Evolutionary conservation across 1,140 invertebrate genomes (phyloP), one percentile per base, ranked within the genome.

Genomic region (Euglossa dilemma): DNA sequence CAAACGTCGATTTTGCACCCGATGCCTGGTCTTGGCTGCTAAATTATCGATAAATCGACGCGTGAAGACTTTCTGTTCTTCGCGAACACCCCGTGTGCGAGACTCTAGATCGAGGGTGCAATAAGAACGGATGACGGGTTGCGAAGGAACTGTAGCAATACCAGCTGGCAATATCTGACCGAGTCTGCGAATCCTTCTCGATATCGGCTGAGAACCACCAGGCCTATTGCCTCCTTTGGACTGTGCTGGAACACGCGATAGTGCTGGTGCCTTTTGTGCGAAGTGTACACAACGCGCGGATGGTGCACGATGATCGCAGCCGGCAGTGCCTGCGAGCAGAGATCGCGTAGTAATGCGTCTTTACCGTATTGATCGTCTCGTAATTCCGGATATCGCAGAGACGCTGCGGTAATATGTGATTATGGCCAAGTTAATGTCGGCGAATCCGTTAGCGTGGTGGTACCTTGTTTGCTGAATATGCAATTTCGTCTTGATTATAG

Each of bases 351-450:
- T 59, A 61, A 47, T 61, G 23, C 57, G 57, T 61, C 73, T 25
- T 61, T 47, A 20, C 45, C 57, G 57, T 61, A 75, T 61, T 63
- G 57, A 75, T 74, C 56, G 56, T 61, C 54, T 23, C 72, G 57
- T 74, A 73, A 73, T 73, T 57, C 54, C 71, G 71, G 52, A 45
- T 73, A 73, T 59, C 71, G 54, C 71, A n/a, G 28, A 57, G 36
- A 73, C 71, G 54, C 28, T 43, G 28, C 23, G 54, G 28, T 57
- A 57, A 73, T 57, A 20, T 36, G 36, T 57, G 71, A 73, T 73
- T 43, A 73, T 57, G 52, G 8, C 20, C 50, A 9, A 52, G 71
- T 73, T 73, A 56, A 73, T n/a, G 36, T 56, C 36, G 20, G 57
- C 7, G 23, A 80, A 63, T 59, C 36, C 14, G 20, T 23, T 14